Evolutionary conservation across 2,113 vertebrate species (phyloP).

Genomic region (Panurus biarmicus): DNA sequence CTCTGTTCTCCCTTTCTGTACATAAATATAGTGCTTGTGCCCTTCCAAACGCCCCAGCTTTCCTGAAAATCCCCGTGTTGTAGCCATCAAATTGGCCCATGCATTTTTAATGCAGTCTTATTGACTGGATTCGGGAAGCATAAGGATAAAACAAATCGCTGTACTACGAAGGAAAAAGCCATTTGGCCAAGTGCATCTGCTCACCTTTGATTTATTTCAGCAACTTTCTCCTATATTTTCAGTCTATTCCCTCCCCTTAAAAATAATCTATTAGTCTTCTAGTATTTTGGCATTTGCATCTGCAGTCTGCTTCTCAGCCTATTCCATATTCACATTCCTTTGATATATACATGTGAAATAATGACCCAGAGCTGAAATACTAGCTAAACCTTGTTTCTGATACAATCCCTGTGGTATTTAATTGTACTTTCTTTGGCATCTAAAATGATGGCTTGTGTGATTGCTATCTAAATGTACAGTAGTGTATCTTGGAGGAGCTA

Average conservation of each 20-base stretch:
- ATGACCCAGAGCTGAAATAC: constrained; percentile 36
- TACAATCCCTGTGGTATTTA: constrained; percentile 2
- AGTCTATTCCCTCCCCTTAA: constrained; percentile 9
- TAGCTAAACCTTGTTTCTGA: constrained; percentile 15
- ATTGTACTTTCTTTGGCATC: constrained; percentile 26
- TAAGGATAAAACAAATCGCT: constrained; percentile 48
- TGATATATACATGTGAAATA: constrained; percentile 44
- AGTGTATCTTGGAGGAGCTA: background rate
- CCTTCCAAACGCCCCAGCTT: background rate
- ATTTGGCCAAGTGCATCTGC: constrained; percentile 55
- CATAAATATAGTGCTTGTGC: background rate
- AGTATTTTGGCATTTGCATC: constrained; percentile 56
- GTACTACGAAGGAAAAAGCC: constrained; percentile 25
- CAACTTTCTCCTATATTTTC: constrained; percentile 48
- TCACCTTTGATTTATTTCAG: constrained; percentile 60
- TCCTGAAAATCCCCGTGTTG: background rate
- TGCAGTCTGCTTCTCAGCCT: constrained; percentile 21
- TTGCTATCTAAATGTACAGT: background rate
- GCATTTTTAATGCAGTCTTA: constrained; percentile 61
- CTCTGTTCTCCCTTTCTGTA: background rate
- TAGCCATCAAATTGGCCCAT: constrained; percentile 28
- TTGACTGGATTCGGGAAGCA: constrained; percentile 33
- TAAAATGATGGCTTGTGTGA: constrained; percentile 5
- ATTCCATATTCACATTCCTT: constrained; percentile 30
- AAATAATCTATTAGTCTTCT: constrained; percentile 50